Evolutionary conservation across 2,888 invertebrate genomes (phyloP), one percentile per base, ranked within the genome.

Genomic region (Orthonychiurus folsomi): DNA sequence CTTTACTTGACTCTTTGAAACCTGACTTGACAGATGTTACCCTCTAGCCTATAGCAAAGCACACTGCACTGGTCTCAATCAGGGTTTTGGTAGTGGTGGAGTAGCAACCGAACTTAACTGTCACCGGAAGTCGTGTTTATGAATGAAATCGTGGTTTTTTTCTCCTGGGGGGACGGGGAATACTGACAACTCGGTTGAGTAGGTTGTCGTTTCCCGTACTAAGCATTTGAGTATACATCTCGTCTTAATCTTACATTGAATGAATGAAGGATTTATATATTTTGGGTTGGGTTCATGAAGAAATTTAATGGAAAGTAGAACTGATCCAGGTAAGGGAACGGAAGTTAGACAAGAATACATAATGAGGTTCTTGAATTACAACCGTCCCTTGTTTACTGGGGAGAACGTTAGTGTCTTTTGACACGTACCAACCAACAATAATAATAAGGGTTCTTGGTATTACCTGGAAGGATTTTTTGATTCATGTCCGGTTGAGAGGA

Each of bases 51-150:
- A n/a, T n/a, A n/a, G n/a, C n/a, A n/a, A n/a, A n/a, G n/a, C n/a
- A n/a, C n/a, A n/a, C n/a, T n/a, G n/a, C n/a, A n/a, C n/a, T n/a
- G n/a, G n/a, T n/a, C n/a, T 9, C 15, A 15, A 37, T 15, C 37
- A 37, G 15, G 15, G 37, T 37, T 37, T 37, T 9, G 15, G 9
- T 54, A 18, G 23, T 54, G 54, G n/a, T 18, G 23, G 23, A 24
- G 57, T 24, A 37, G 37, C 9, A 9, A 37, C 37, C 5, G n/a
- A 58, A 9, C 37, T 37, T 37, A 58, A 37, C 59, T 66, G 62
- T 63, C 66, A 67, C 71, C 71, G 71, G 71, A 71, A 71, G 70
- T 71, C 71, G 71, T 71, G 71, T 71, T 71, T 69, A 69, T 71
- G 71, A 71, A 71, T 71, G 71, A 71, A 71, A 71, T 67, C 60